phyloP scores from a whole-genome alignment of 2,888 invertebrate genomes.

The Hofmannophila pseudospretella region DNA sequence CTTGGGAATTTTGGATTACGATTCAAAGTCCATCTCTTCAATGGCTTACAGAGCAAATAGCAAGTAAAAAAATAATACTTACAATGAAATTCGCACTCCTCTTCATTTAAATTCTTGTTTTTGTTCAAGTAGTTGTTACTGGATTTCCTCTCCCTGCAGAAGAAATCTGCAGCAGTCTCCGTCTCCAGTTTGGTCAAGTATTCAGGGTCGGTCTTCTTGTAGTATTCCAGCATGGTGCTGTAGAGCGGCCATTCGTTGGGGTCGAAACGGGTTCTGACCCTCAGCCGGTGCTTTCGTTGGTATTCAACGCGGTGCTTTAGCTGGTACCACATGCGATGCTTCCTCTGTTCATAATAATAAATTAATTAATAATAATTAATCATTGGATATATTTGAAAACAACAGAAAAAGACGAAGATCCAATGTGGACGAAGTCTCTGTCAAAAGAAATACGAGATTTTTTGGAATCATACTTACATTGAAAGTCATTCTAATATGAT shows the following conservation, averaged over 20 bases:
- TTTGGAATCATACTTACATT: constrained; percentile 50
- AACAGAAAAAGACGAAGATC: too few relatives aligned
- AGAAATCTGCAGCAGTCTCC: constrained; percentile 27
- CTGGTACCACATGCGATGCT: too few relatives aligned
- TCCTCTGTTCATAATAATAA: too few relatives aligned
- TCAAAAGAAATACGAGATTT: too few relatives aligned
- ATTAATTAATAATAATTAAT: too few relatives aligned
- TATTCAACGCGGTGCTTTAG: too few relatives aligned
- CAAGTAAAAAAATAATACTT: too few relatives aligned
- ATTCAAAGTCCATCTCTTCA: too few relatives aligned
- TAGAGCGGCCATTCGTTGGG: constrained; percentile 54
- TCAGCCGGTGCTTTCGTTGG: constrained; percentile 59
- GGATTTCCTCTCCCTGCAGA: constrained; percentile 23
- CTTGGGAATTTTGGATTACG: too few relatives aligned
- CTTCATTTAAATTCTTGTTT: constrained; percentile 28
- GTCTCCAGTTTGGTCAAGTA: constrained; percentile 39
- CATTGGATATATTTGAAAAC: too few relatives aligned
- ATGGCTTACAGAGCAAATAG: too few relatives aligned
- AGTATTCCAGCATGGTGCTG: constrained; percentile 46
- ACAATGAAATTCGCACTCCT: constrained; percentile 59
- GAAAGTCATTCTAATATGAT: constrained; percentile 57
- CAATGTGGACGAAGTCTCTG: too few relatives aligned
- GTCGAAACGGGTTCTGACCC: constrained; percentile 38
- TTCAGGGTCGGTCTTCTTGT: constrained; percentile 43
- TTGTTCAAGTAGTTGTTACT: constrained; percentile 25